Conservation (phyloP, 2,888 invertebrate genomes). For the Noctua comes region DNA sequence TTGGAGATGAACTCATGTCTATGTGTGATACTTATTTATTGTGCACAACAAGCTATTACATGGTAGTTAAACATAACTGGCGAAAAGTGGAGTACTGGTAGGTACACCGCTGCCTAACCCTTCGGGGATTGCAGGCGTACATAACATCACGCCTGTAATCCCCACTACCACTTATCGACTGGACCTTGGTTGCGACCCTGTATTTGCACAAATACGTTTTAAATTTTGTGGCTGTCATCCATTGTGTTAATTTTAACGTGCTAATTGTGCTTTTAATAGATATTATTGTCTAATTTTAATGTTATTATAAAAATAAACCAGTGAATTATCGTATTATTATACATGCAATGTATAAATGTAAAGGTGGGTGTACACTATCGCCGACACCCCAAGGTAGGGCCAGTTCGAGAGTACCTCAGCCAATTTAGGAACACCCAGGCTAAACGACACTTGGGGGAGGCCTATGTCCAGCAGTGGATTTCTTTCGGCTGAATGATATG, state of each 20-base stretch:
- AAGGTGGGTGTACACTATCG: neutral
- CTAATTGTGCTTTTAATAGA: neutral
- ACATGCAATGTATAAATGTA: slow-evolving; percentile 44
- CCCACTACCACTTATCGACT: neutral
- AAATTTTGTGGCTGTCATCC: neutral
- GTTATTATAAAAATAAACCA: neutral
- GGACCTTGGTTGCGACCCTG: neutral
- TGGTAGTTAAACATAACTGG: too few species aligned
- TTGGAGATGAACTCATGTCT: too few species aligned
- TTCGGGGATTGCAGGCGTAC: too few species aligned
- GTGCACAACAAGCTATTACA: too few species aligned
- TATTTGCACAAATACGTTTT: neutral
- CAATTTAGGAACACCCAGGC: too few species aligned
- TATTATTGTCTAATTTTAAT: slow-evolving; percentile 11
- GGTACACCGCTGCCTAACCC: neutral
- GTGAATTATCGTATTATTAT: slow-evolving; percentile 17
- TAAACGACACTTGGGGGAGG: too few species aligned
- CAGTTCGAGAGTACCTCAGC: too few species aligned
- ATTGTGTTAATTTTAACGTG: neutral
- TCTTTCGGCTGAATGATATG: too few species aligned
- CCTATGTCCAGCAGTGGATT: too few species aligned
- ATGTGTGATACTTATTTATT: too few species aligned
- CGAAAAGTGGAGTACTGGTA: too few species aligned
- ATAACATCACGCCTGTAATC: too few species aligned
- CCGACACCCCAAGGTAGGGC: neutral